Conservation (phyloP, 2,888 invertebrate genomes). For the Nephrotoma guestfalica region DNA sequence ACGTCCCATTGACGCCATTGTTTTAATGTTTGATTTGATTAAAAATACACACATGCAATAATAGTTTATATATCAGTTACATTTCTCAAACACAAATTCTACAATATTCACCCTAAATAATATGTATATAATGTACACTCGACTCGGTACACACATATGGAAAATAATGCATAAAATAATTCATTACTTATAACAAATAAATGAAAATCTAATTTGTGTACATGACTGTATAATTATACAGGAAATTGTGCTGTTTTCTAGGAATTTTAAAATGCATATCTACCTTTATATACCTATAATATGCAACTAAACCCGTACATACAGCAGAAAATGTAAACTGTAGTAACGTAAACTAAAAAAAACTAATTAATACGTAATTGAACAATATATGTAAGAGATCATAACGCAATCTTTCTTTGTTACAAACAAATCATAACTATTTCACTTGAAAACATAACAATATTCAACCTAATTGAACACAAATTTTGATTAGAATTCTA, state of each 20-base stretch:
- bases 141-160: neutral
- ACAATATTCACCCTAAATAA: neutral
- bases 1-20: neutral
- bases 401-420: neutral
- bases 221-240: conserved; percentile 1
- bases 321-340: neutral
- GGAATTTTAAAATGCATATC: neutral
- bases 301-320: neutral
- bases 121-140: neutral
- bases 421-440: neutral
- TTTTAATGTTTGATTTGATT: neutral
- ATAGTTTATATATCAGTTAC: neutral
- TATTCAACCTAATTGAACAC: neutral
- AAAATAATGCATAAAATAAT: neutral
- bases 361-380: neutral
- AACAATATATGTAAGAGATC: neutral
- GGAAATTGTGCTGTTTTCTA: conserved; percentile 2
- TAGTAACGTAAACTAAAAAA: neutral
- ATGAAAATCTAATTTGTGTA: neutral
- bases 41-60: neutral
- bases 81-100: neutral
- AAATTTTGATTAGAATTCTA: neutral
- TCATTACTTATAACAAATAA: neutral
- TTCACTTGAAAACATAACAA: neutral
- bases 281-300: neutral